These are phyloP conservation scores for Paraescarpia echinospica DNA, from an alignment of 1,140 invertebrate genomes.

Conservation along the genomic window DNA sequence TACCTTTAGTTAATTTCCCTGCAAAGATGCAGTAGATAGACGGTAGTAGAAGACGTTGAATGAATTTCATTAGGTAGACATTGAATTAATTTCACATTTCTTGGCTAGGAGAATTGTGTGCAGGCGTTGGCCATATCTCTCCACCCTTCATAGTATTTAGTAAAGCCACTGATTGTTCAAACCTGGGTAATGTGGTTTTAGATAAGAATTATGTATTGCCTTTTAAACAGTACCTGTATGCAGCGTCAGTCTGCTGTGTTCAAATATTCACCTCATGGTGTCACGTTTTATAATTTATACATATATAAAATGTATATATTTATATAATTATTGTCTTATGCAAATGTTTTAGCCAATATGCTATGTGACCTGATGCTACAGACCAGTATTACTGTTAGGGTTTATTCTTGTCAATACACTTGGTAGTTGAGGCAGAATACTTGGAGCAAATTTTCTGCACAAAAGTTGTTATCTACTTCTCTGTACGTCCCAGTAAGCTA, in stretches of 20 bases:
- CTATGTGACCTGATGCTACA: not conserved
- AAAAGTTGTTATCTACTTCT: not conserved
- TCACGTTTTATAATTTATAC: too few relatives aligned
- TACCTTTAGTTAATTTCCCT: too few relatives aligned
- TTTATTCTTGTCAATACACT: not conserved
- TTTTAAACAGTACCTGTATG: not conserved
- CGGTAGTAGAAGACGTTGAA: not conserved
- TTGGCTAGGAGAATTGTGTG: not conserved
- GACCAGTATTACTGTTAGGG: not conserved
- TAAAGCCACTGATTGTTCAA: not conserved
- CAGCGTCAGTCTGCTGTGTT: too few relatives aligned
- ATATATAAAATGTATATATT: not conserved
- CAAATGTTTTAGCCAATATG: not conserved
- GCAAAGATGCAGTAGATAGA: not conserved
- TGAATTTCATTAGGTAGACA: not conserved
- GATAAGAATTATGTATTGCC: not conserved
- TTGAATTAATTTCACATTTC: not conserved
- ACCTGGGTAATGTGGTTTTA: not conserved
- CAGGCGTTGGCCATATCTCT: not conserved
- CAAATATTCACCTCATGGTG: too few relatives aligned
- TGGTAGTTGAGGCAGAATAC: not conserved
- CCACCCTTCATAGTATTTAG: not conserved
- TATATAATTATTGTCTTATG: not conserved
- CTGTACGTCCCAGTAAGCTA: too few relatives aligned
- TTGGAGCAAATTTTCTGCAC: not conserved